Base-by-base conservation (phyloP, 2,888 invertebrate species). In the Caenorhabditis sp. region DNA sequence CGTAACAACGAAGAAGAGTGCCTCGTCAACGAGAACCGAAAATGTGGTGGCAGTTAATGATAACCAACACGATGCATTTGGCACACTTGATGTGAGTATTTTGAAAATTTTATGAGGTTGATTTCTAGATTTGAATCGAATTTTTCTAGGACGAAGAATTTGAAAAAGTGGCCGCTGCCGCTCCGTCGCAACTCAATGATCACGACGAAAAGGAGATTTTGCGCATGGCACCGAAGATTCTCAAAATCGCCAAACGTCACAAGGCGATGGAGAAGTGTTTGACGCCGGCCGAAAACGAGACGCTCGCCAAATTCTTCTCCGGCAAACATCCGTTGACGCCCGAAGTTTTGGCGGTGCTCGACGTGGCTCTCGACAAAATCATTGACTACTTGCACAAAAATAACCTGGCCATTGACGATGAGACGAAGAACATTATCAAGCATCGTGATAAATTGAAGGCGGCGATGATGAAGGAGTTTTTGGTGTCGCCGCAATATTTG, bases 401-500 rank as follows among this genome's bases (percentile, higher is more conserved):
- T 58, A 73, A 76, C 54, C 65, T 70, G 31, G 70, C 66, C 10
- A 21, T 78, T n/a, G 69, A 72, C 50, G 71, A 70, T 14, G 78
- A 76, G 63, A 76, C 76, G 12, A 67, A 70, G 53, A 63, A 36
- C 8, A 66, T 76, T 14, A 68, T 78, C 64, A 67, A 73, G 50
- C 56, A 73, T 36, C 62, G 78, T 8, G 73, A 65, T 56, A 76
- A 64, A 60, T 31, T 76, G 67, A 78, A 78, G 65, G 62, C 73
- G 5, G 78, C 76, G n/a, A 68, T 78, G 65, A 73, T 78, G 70
- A 70, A 70, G 17, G 78, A 73, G 43, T 72, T 78, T 43, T 43
- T 78, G 50, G 70, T 70, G 10, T 76, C 76, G 7, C 78, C 78
- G 5, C 76, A 78, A 27, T 78, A 76, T 60, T 53, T 78, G n/a